Base-by-base conservation (phyloP, 2,888 invertebrate genomes). In the Carpatolechia fugitivella region DNA sequence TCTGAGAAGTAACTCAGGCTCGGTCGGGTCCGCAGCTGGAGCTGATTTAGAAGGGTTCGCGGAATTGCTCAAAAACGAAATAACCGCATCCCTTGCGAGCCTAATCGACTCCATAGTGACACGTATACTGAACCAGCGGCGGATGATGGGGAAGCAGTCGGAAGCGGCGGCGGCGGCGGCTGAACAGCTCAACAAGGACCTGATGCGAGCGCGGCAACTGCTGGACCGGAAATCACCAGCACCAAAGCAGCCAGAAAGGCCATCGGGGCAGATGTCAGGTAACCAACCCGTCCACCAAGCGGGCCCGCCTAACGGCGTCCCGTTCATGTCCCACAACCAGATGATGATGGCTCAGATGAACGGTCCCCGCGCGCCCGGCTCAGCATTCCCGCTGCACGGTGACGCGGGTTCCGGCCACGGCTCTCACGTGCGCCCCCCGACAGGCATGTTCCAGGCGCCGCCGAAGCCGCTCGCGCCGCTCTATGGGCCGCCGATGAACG, bases 41-140 rank as follows among this genome's bases (percentile, higher is more conserved):
- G 93, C 95, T 3, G 98, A 98, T 73, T 90, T 98, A 6, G 96
- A 97, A 77, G 95, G 95, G 53, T 91, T 99, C 51, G 97, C 97
- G n/a, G 97, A 97, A 73, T 94, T 95, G 54, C 91, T 99, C 4
- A 98, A 98, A 87, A 94, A 93, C 52, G 98, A 98, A 90, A 95
- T 98, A 63, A 94, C 95, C 20, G 93, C 95, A 35, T 96, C 96
- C 0, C 85, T 98, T 44, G 94, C 95, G 14, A 95, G 94, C 64
- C 91, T 97, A 44, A 95, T 98, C 65, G 98, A 98, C 81, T 95
- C 96, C 16, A 95, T 98, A 58, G 93, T 98, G 59, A 94, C 95
- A 29, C 92, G 96, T 66, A 97, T 96, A 74, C 93, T 96, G 59
- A 96, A 96, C 65, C 96, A 96, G 80, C 92, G 95, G 60, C 92